These are phyloP conservation scores for Melipona quadrifasciata DNA, from an alignment of 1,140 invertebrate species.

Conservation along the genomic window DNA sequence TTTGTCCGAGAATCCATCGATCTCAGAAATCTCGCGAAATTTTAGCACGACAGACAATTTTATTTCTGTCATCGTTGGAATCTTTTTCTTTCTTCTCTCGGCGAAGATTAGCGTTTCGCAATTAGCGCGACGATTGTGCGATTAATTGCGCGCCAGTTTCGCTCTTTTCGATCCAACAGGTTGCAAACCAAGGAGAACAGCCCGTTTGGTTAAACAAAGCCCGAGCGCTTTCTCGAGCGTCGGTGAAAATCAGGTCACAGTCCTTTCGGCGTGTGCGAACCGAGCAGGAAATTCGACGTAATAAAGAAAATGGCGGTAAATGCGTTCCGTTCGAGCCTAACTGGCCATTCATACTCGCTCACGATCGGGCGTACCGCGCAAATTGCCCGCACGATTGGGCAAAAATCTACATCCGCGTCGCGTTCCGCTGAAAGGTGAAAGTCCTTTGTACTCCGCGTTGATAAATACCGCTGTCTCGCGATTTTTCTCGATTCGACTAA, in stretches of 20 bases:
- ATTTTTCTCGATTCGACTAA: neutral
- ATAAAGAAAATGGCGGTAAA: conserved; percentile 61
- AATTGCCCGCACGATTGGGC: conserved; percentile 39
- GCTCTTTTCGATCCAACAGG: conserved; percentile 40
- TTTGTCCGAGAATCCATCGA: neutral
- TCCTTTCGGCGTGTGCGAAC: conserved; percentile 49
- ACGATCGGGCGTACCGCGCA: conserved; percentile 39
- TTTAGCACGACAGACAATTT: too few species aligned
- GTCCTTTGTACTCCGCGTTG: neutral
- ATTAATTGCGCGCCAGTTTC: conserved; percentile 52
- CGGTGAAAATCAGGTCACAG: conserved; percentile 49
- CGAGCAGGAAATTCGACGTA: conserved; percentile 60
- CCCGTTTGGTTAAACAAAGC: conserved; percentile 8
- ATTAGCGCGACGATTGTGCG: conserved; percentile 37
- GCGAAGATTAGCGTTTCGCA: neutral
- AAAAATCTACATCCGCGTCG: conserved; percentile 30
- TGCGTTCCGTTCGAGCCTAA: neutral
- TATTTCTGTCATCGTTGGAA: too few species aligned
- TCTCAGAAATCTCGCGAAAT: neutral
- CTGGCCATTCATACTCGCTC: conserved; percentile 45
- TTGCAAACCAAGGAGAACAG: conserved; percentile 52
- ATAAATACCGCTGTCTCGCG: neutral
- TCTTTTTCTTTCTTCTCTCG: neutral
- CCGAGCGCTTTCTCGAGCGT: conserved; percentile 32
- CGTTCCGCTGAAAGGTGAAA: conserved; percentile 2